These are phyloP conservation scores for Tachina lurida DNA, from an alignment of 2,888 invertebrate genomes.

Conservation along the genomic window DNA sequence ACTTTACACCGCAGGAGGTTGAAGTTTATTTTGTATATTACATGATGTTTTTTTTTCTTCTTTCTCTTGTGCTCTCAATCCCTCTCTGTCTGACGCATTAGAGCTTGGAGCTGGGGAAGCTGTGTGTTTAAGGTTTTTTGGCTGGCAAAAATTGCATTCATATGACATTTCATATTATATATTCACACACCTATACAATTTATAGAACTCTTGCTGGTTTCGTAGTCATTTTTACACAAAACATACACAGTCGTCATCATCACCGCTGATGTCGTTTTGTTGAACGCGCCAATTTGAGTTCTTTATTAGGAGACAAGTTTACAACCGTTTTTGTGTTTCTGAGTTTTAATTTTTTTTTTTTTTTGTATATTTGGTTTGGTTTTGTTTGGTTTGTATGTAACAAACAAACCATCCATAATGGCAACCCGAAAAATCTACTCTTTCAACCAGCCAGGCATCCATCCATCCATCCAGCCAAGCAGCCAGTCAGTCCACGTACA, in stretches of 20 bases:
- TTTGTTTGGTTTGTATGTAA: constrained; percentile 1
- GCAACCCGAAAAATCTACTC: constrained; percentile 36
- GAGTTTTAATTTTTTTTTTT: not conserved
- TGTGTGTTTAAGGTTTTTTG: constrained; percentile 41
- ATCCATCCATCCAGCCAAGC: constrained; percentile 1
- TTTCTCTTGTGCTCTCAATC: constrained; percentile 7
- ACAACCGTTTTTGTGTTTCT: constrained; percentile 54
- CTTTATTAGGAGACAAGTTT: constrained; percentile 73
- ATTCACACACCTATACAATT: constrained; percentile 67
- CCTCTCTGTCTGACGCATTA: constrained; percentile 17
- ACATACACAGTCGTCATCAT: constrained; percentile 55
- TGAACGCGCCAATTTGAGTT: constrained; percentile 72
- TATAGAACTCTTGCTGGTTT: constrained; percentile 67
- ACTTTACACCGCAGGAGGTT: constrained; percentile 72
- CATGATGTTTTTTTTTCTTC: constrained; percentile 73
- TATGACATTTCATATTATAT: constrained; percentile 63
- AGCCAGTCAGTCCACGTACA: too few relatives aligned
- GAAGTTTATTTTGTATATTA: constrained; percentile 72
- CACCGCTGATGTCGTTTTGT: constrained; percentile 64
- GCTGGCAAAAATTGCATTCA: constrained; percentile 47
- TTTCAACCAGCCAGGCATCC: constrained; percentile 24
- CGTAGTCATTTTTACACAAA: constrained; percentile 64
- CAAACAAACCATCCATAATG: constrained; percentile 29
- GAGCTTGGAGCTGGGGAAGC: not conserved
- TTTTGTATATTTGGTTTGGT: not conserved